Conservation (phyloP, 2,888 invertebrate species). For the Trachelus iudaicus region DNA sequence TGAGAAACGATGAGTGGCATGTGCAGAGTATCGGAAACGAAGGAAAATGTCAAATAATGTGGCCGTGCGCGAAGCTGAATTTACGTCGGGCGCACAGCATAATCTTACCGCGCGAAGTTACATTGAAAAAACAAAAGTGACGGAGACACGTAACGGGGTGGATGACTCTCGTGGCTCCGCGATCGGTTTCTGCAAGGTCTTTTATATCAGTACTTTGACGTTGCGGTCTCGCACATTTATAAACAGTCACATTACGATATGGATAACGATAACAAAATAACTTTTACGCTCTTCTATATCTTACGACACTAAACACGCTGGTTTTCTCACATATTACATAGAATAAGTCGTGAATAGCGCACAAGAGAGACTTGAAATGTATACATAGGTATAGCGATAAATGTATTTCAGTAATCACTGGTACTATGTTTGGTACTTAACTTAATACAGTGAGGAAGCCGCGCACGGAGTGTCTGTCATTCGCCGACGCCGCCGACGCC, state of each 20-base stretch:
- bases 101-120: too few species aligned
- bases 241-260: constrained; percentile 36
- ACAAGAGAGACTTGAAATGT: neutral
- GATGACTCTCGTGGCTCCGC: neutral
- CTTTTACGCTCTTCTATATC: constrained; percentile 40
- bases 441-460: neutral
- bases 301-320: too few species aligned
- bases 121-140: neutral
- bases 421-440: too few species aligned
- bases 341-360: neutral
- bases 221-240: neutral
- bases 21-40: neutral
- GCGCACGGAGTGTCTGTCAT: neutral
- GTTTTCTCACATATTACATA: neutral
- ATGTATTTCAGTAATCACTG: neutral
- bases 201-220: neutral
- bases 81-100: too few species aligned
- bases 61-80: neutral
- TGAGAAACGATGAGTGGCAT: neutral
- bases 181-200: neutral
- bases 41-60: neutral
- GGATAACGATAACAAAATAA: constrained; percentile 51
- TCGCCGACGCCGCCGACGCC: neutral
- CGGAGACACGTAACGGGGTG: neutral
- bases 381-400: neutral